phyloP scores from a whole-genome alignment of 1,140 invertebrate species.

The Oscheius sp. region DNA sequence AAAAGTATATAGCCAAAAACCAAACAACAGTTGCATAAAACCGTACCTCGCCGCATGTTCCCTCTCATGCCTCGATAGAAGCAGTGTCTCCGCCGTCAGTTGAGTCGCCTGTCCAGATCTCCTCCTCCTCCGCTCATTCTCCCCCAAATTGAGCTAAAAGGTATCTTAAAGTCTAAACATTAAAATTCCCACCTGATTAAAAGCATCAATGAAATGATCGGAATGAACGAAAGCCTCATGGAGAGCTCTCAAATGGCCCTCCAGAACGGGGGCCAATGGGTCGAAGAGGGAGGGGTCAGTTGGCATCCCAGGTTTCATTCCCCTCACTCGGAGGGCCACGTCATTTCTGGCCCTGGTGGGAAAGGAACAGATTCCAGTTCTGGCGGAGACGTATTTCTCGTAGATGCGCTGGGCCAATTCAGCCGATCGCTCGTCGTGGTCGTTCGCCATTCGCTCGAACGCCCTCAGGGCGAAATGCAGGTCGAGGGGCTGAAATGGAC shows the following conservation, averaged over 20 bases:
- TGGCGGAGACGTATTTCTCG: constrained; percentile 1
- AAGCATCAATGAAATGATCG: constrained; percentile 29
- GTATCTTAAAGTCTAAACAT: not conserved
- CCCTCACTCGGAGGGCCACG: not conserved
- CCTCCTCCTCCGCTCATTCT: not conserved
- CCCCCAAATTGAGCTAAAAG: not conserved
- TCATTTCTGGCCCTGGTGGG: not conserved
- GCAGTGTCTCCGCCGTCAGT: constrained; percentile 13
- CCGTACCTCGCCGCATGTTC: not conserved
- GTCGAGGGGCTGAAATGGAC: constrained; percentile 6
- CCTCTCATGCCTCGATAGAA: not conserved
- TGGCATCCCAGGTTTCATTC: not conserved
- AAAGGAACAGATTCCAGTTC: not conserved
- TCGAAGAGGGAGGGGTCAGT: not conserved
- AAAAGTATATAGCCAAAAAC: no score
- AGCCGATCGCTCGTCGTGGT: not conserved
- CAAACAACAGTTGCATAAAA: not conserved
- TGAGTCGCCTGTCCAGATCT: not conserved
- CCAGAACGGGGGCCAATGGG: not conserved
- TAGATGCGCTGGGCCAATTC: constrained; percentile 9
- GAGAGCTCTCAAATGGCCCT: not conserved
- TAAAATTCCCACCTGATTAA: constrained; percentile 26
- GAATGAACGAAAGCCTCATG: constrained; percentile 13
- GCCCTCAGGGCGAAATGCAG: not conserved
- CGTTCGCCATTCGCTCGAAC: not conserved